Evolutionary conservation across 2,113 vertebrate genomes (phyloP), one percentile per base, ranked within the genome.

Genomic region (Maylandia zebra): DNA sequence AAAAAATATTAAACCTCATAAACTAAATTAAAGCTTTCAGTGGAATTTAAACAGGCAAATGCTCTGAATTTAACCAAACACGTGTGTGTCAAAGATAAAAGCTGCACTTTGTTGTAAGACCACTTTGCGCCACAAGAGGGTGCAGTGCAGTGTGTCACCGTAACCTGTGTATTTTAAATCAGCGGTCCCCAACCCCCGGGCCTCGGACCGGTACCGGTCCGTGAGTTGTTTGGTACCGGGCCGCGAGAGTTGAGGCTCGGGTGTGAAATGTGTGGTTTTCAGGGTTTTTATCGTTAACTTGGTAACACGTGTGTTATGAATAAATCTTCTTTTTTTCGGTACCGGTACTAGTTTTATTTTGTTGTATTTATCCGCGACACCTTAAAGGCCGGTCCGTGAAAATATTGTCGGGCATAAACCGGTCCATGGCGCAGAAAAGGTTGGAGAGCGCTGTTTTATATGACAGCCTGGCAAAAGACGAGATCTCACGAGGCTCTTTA

Each of bases 401-500:
- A 55, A 55, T 22, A 22, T 3, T 55, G 52, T 55, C 5, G 2
- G n/a, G 3, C 52, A 55, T 55, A 7, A 56, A 56, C 55, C 1
- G 6, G 12, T 30, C 24, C 1, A 2, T 30, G 7, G 7, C 0
- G 1, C 56, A 57, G 1, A 16, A 30, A 57, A 57, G 0, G 56
- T 0, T 0, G 56, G 56, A 0, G 13, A 57, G 1, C 13, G 0
- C 56, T 30, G 7, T 0, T 5, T 2, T 57, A 69, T 4, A 22
- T 14, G 36, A 69, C 6, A 0, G 64, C 19, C 19, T n/a, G 9
- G 30, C 59, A 64, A 64, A 34, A 64, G 30, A 59, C 3, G 14
- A 59, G 14, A 19, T 61, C 5, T 61, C 57, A 32, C 0, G 16
- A 19, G 30, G 13, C 13, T 30, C 27, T 59, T 30, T 56, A 59